Evolutionary conservation across 1,140 invertebrate genomes (phyloP).

Genomic region (Palaemon carinicauda): DNA sequence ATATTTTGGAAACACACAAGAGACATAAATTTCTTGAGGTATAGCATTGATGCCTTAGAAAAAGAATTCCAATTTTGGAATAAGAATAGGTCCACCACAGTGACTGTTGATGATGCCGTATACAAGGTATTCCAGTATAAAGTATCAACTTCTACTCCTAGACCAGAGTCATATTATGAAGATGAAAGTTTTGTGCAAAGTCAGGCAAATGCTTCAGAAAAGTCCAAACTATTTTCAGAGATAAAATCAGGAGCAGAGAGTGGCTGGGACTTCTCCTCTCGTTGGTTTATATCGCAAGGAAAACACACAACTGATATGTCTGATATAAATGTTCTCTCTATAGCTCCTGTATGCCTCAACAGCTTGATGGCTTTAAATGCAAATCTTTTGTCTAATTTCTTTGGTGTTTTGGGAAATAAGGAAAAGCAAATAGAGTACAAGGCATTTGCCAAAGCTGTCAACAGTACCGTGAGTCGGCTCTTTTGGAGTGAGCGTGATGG

Average conservation of each 20-base stretch:
- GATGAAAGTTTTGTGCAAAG: slow-evolving; percentile 68
- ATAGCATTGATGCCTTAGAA: slow-evolving; percentile 75
- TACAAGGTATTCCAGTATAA: slow-evolving; percentile 72
- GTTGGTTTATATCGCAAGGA: slow-evolving; percentile 79
- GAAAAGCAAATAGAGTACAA: slow-evolving; percentile 74
- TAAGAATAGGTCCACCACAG: slow-evolving; percentile 65
- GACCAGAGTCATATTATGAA: slow-evolving; percentile 88
- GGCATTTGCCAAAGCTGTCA: slow-evolving; percentile 71
- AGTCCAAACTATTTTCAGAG: slow-evolving; percentile 79
- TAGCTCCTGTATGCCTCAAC: slow-evolving; percentile 87
- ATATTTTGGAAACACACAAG: slow-evolving; percentile 76
- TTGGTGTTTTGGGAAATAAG: slow-evolving; percentile 71
- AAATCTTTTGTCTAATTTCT: slow-evolving; percentile 77
- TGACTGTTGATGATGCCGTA: slow-evolving; percentile 69
- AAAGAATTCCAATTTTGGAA: slow-evolving; percentile 73
- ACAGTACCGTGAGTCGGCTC: slow-evolving; percentile 73
- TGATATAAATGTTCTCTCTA: slow-evolving; percentile 69
- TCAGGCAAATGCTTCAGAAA: slow-evolving; percentile 73
- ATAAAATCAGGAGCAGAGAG: slow-evolving; percentile 89
- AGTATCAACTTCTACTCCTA: slow-evolving; percentile 73
- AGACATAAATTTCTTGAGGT: slow-evolving; percentile 73
- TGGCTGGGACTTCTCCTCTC: slow-evolving; percentile 92
- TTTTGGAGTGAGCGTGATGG: slow-evolving; percentile 88
- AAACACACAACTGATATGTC: slow-evolving; percentile 61
- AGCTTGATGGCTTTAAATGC: slow-evolving; percentile 84